Conservation (phyloP, 2,797 vertebrate species). For the Thamnophis elegans region DNA sequence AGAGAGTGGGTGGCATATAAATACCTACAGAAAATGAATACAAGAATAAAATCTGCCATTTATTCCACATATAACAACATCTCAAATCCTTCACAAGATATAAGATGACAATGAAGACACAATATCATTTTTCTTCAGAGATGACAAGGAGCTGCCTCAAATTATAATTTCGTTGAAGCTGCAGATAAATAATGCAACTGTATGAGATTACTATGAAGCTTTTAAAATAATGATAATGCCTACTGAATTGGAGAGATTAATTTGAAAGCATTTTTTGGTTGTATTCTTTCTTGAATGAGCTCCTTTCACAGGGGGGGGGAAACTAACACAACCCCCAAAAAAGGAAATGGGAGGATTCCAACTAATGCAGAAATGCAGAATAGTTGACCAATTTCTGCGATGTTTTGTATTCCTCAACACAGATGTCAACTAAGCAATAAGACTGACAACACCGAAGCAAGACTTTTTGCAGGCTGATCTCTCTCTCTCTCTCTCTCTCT, state of each 20-base stretch:
- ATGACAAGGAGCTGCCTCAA: neutral
- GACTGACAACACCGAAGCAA: constrained; percentile 60
- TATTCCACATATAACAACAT: neutral
- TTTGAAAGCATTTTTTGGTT: neutral
- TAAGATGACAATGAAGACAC: neutral
- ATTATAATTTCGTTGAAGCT: neutral
- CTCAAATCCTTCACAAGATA: neutral
- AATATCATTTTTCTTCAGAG: neutral
- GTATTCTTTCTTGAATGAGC: neutral
- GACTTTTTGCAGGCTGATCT: constrained; percentile 62
- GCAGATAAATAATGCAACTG: neutral
- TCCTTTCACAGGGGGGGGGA: neutral
- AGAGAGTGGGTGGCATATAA: neutral
- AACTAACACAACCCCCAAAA: neutral
- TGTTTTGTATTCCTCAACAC: constrained; percentile 60
- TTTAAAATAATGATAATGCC: neutral
- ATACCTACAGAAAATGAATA: neutral
- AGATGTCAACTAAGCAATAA: constrained; percentile 52
- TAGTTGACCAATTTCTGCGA: constrained; percentile 49
- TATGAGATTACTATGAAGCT: neutral
- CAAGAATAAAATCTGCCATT: neutral
- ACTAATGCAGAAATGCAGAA: constrained; percentile 44
- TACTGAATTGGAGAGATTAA: neutral
- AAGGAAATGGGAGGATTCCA: constrained; percentile 37
- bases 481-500: constrained; percentile 46